Percentiles rank a stretch among this genome's conserved stretches.
These are phyloP conservation scores for Gnatocerus cornutus DNA, from an alignment of 2,888 invertebrate genomes.

Conservation along the genomic window DNA sequence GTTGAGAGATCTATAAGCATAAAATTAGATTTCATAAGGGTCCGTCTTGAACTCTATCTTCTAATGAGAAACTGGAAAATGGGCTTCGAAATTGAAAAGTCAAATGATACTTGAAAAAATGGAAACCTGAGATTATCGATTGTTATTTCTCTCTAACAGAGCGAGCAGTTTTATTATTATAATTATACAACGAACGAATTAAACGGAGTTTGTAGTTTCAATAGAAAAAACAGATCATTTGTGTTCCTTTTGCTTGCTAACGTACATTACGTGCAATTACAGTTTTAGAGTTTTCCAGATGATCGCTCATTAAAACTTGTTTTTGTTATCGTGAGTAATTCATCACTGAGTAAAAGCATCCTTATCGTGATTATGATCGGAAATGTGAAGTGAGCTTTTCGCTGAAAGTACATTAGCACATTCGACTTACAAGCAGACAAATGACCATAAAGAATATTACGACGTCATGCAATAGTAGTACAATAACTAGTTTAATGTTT, in stretches of 20 bases:
- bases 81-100: conserved; percentile 11
- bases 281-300: background rate
- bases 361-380: conserved; percentile 3
- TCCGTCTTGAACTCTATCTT: conserved; percentile 1
- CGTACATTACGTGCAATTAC: background rate
- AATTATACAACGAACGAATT: too few relatives aligned
- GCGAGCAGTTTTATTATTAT: too few relatives aligned
- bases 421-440: too few relatives aligned
- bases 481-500: too few relatives aligned
- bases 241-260: too few relatives aligned
- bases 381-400: background rate
- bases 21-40: conserved; percentile 21
- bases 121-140: too few relatives aligned
- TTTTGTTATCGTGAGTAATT: background rate
- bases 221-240: too few relatives aligned
- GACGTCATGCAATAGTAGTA: too few relatives aligned
- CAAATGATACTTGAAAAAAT: background rate
- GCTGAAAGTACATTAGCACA: background rate
- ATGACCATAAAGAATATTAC: too few relatives aligned
- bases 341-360: background rate
- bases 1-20: conserved; percentile 14
- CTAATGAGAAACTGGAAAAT: conserved; percentile 5
- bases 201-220: too few relatives aligned
- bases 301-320: conserved; percentile 4
- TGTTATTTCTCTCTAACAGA: too few relatives aligned